phyloP scores from a whole-genome alignment of 2,113 vertebrate species.

The Ctenodactylus gundi region DNA sequence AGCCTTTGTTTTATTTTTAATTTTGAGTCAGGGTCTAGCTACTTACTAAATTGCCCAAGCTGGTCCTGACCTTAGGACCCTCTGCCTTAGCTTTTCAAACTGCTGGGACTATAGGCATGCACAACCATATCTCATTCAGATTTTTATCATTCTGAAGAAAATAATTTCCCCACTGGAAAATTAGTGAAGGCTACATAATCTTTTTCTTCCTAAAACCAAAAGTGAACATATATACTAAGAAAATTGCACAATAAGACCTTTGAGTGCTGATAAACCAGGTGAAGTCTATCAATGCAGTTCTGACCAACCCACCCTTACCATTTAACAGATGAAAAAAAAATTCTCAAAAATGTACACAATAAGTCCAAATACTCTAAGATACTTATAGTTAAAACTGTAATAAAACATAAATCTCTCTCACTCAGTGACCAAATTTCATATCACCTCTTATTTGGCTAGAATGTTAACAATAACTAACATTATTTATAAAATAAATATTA shows the following conservation, averaged over 20 bases:
- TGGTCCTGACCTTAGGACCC: too few relatives aligned
- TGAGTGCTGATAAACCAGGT: background rate
- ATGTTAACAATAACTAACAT: background rate
- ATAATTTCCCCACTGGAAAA: background rate
- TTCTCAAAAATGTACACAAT: background rate
- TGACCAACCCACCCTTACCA: background rate
- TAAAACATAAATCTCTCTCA: background rate
- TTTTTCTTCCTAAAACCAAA: background rate
- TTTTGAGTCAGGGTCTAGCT: too few relatives aligned
- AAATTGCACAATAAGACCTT: background rate
- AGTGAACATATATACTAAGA: background rate
- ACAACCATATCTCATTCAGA: too few relatives aligned
- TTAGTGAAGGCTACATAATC: background rate
- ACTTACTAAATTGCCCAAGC: too few relatives aligned
- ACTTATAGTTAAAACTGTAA: background rate
- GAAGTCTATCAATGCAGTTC: background rate
- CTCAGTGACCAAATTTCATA: background rate
- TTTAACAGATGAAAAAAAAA: background rate
- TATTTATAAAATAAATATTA: background rate
- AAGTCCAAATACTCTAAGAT: background rate
- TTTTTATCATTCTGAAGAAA: background rate
- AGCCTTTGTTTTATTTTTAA: too few relatives aligned
- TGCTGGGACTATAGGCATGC: too few relatives aligned
- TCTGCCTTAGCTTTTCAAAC: too few relatives aligned
- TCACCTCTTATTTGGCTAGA: background rate